Base-by-base conservation (phyloP, 2,888 invertebrate species). In the Drosophila emarginata region DNA sequence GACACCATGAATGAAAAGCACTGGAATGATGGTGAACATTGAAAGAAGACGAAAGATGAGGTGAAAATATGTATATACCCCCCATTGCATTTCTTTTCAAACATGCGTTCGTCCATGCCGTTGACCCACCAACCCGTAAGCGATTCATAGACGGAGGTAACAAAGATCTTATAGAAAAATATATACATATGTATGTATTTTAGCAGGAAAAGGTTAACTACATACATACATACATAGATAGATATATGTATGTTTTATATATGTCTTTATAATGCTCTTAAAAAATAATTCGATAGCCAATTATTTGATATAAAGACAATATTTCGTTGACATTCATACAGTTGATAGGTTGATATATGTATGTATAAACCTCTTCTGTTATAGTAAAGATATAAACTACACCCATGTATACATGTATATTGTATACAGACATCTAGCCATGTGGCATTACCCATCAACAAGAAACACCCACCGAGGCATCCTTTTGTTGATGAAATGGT, bases 21-120 rank as follows among this genome's bases (percentile, higher is more conserved):
- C 23, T 57, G 21, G 32, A 32, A 11, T 57, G 64, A 69, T 32
- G 77, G 65, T 57, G 62, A 54, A 18, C 26, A 26, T 5, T 26
- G n/a, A n/a, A 26, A 4, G 26, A 26, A 26, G 26, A 5, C 6
- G 26, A 6, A 5, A 50, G 12, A 26, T 18, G 32, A 61, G 45
- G 26, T 21, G 9, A 36, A 40, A 69, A 37, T 40, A 23, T 11
- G 11, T n/a, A n/a, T n/a, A n/a, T n/a, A n/a, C n/a, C n/a, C 37
- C 32, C 53, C 15, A 18, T 14, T 40, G 61, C 74, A 78, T 67
- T 83, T 83, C 74, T 86, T 82, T 82, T 85, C 79, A 85, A 82
- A 87, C 80, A 85, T 86, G 80, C 88, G 80, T 85, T 58, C 3
- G 26, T 4, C 56, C 70, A 70, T 56, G 63, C 70, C 63, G 70